These are phyloP conservation scores for Bovichtus variegatus DNA, from an alignment of 2,797 vertebrate genomes.

Conservation along the genomic window DNA sequence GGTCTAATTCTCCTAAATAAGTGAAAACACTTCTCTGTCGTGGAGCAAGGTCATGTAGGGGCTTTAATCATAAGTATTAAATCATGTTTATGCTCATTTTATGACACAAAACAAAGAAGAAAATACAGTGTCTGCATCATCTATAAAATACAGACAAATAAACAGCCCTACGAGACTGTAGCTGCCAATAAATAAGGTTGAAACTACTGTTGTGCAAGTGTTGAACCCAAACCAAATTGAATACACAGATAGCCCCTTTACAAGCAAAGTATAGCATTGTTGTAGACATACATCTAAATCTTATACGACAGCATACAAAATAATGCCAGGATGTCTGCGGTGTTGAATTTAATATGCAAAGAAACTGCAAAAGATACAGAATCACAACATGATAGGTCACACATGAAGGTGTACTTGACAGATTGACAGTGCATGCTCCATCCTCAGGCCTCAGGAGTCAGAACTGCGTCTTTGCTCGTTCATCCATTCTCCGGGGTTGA, in stretches of 20 bases:
- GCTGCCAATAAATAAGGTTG: neutral
- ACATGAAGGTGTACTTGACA: slow-evolving; percentile 13
- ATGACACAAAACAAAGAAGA: slow-evolving; percentile 28
- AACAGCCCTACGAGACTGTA: slow-evolving; percentile 11
- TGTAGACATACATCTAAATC: slow-evolving; percentile 1
- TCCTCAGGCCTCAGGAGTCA: slow-evolving; percentile 58
- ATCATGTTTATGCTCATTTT: slow-evolving; percentile 13
- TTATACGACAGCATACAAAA: neutral
- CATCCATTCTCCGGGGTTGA: slow-evolving; percentile 92
- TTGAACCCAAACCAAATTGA: neutral
- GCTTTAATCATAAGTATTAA: slow-evolving; percentile 41
- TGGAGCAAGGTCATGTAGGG: neutral
- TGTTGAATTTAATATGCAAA: slow-evolving; percentile 29
- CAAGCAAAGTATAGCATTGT: slow-evolving; percentile 21
- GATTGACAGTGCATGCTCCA: slow-evolving; percentile 22
- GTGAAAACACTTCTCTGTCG: neutral
- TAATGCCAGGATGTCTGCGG: slow-evolving; percentile 5
- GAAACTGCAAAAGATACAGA: slow-evolving; percentile 36
- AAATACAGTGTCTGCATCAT: slow-evolving; percentile 17
- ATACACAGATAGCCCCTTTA: neutral
- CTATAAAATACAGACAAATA: slow-evolving; percentile 1
- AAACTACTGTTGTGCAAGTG: neutral
- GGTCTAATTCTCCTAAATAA: neutral
- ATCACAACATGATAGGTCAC: slow-evolving; percentile 3
- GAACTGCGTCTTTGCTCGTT: slow-evolving; percentile 83